phyloP scores from a whole-genome alignment of 2,888 invertebrate species.

The Argyresthia goedartella region DNA sequence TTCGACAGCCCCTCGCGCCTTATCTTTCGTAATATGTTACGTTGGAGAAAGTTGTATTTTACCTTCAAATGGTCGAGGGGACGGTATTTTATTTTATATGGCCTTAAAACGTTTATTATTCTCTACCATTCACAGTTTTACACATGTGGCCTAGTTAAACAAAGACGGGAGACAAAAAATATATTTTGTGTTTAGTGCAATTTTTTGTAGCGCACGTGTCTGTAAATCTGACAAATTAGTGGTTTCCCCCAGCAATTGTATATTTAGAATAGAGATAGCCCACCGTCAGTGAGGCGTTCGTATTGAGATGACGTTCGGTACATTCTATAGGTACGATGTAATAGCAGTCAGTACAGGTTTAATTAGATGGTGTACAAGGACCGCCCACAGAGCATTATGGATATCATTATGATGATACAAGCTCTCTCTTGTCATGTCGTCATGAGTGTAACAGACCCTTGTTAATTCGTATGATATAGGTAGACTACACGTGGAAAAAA shows the following conservation, averaged over 20 bases:
- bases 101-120: no score
- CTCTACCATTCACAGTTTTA: no score
- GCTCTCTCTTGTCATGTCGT: slow-evolving; percentile 18
- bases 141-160: no score
- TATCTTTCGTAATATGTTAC: slow-evolving; percentile 43
- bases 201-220: slow-evolving; percentile 8
- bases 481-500: no score
- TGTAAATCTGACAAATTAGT: slow-evolving; percentile 14
- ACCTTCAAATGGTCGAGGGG: slow-evolving; percentile 16
- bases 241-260: slow-evolving; percentile 6
- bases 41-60: slow-evolving; percentile 26
- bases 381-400: slow-evolving; percentile 18
- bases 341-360: slow-evolving; percentile 9
- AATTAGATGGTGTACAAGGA: slow-evolving; percentile 18
- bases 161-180: no score
- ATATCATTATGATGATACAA: slow-evolving; percentile 15
- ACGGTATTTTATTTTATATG: slow-evolving; percentile 12
- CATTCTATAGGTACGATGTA: neutral
- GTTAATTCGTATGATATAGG: neutral
- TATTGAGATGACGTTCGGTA: slow-evolving; percentile 9
- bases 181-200: neutral
- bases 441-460: slow-evolving; percentile 12
- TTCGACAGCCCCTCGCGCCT: slow-evolving; percentile 35
- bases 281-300: slow-evolving; percentile 11
- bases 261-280: slow-evolving; percentile 9